A percentile compares a stretch with the other conserved stretches of the same genome.
Conservation (phyloP, 64 coral and sea anemone species). For the Pocillopora damicornis region DNA sequence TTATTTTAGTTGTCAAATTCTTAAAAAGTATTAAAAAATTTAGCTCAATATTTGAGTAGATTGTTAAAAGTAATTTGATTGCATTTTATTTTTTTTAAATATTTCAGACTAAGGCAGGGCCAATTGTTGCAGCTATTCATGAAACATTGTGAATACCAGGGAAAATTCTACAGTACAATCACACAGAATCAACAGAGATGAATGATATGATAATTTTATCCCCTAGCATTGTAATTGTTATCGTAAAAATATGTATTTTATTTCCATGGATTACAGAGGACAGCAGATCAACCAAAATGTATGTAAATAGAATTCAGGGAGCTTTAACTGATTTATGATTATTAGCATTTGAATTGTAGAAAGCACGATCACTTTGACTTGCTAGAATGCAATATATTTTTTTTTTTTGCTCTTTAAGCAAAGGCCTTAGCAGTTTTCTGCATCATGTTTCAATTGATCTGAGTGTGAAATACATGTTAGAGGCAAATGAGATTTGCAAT, state of each 20-base stretch:
- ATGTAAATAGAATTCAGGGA: background rate
- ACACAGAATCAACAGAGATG: too few relatives aligned
- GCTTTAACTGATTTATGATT: background rate
- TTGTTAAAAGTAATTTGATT: background rate
- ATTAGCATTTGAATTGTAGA: background rate
- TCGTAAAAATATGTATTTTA: background rate
- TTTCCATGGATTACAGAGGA: background rate
- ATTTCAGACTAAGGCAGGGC: constrained; percentile 81
- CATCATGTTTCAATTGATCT: background rate
- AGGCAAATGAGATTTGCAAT: background rate
- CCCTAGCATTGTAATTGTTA: background rate
- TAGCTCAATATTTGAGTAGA: too few relatives aligned
- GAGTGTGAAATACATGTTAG: background rate
- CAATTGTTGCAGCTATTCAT: constrained; percentile 89
- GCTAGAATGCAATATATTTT: background rate
- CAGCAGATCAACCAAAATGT: background rate
- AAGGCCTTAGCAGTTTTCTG: background rate
- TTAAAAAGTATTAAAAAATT: too few relatives aligned
- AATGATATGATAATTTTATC: too few relatives aligned
- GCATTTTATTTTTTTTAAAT: background rate
- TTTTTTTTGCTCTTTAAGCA: background rate
- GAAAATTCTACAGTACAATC: background rate
- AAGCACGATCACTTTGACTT: background rate
- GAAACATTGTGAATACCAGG: constrained; percentile 67
- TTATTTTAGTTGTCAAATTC: too few relatives aligned